Percentiles rank a stretch among this genome's conserved stretches.
Conservation (phyloP, 2,888 invertebrate species). For the Autographa gamma region DNA sequence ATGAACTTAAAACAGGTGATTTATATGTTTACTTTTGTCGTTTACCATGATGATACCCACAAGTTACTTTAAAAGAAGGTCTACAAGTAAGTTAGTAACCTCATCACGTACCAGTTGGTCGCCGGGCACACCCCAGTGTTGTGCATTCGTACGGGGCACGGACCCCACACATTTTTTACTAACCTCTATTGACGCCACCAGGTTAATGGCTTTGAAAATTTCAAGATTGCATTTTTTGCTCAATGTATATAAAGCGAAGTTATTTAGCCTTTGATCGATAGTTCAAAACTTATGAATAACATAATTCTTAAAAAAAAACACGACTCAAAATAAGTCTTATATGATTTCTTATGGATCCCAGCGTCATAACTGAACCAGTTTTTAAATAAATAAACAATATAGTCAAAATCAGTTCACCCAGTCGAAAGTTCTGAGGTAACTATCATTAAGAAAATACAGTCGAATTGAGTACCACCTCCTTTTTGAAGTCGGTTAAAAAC, state of each 20-base stretch:
- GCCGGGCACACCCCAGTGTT: constrained; percentile 68
- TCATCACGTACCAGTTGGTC: constrained; percentile 69
- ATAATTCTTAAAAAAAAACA: no score
- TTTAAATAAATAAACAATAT: no score
- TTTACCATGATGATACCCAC: constrained; percentile 43
- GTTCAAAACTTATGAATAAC: not conserved
- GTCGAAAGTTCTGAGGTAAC: constrained; percentile 27
- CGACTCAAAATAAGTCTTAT: no score
- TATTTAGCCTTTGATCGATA: constrained; percentile 52
- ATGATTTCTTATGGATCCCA: no score
- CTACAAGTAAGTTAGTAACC: constrained; percentile 70
- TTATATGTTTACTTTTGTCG: constrained; percentile 45
- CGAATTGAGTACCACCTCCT: no score
- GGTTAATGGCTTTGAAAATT: constrained; percentile 77
- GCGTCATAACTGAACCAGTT: no score
- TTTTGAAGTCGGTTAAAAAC: no score
- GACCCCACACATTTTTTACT: constrained; percentile 67
- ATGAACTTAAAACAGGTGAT: constrained; percentile 41
- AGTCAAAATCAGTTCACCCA: no score
- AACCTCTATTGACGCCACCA: constrained; percentile 49
- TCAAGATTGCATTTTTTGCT: constrained; percentile 65
- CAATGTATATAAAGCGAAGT: constrained; percentile 54
- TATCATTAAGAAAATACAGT: no score
- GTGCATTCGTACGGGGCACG: constrained; percentile 60
- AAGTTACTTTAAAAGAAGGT: constrained; percentile 59